phyloP scores from a whole-genome alignment of 2,888 invertebrate species.

The Parnassius apollo region DNA sequence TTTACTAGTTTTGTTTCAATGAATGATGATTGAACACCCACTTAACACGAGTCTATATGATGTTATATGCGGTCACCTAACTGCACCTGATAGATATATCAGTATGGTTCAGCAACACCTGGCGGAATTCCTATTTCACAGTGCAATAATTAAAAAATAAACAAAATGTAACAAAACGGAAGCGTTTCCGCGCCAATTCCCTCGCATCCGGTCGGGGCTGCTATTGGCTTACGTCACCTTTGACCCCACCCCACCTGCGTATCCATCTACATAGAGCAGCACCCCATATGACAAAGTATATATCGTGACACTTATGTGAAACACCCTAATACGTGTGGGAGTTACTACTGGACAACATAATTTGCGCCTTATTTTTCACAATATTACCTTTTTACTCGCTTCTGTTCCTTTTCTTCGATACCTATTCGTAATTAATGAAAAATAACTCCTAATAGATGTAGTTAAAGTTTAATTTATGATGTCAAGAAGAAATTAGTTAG shows the following conservation, averaged over 20 bases:
- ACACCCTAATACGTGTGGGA: slow-evolving; percentile 16
- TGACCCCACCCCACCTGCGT: slow-evolving; percentile 69
- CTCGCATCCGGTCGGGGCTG: slow-evolving; percentile 53
- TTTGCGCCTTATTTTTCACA: too few species aligned
- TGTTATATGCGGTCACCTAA: not conserved
- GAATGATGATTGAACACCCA: too few species aligned
- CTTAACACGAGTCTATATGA: too few species aligned
- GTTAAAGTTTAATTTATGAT: too few species aligned
- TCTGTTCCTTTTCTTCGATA: too few species aligned
- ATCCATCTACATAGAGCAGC: slow-evolving; percentile 31
- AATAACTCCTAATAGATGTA: too few species aligned
- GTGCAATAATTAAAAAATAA: slow-evolving; percentile 60
- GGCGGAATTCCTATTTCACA: slow-evolving; percentile 51
- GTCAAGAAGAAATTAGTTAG: too few species aligned
- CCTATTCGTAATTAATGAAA: too few species aligned
- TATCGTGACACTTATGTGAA: slow-evolving; percentile 9
- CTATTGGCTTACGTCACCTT: slow-evolving; percentile 70
- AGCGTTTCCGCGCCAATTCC: slow-evolving; percentile 58
- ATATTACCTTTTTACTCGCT: too few species aligned
- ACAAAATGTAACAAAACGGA: slow-evolving; percentile 58
- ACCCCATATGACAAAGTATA: slow-evolving; percentile 28
- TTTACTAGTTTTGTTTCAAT: too few species aligned
- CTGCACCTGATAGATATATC: not conserved
- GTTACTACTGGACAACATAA: too few species aligned
- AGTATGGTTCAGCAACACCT: slow-evolving; percentile 48